Conservation (phyloP, 1,140 invertebrate species). For the Teleopsis dalmanni region DNA sequence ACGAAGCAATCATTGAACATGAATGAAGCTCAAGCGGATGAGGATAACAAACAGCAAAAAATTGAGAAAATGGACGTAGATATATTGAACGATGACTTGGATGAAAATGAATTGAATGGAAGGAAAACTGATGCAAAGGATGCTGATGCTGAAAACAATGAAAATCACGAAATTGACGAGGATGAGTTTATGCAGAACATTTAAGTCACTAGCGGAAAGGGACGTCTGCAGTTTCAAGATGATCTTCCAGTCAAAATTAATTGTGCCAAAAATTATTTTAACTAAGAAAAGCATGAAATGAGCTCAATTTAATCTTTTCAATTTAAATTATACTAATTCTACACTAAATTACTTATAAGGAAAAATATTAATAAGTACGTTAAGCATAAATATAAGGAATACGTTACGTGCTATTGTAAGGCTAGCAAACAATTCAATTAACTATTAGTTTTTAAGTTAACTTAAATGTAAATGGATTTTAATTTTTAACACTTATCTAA, state of each 20-base stretch:
- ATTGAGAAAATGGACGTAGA: not conserved
- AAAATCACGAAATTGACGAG: not conserved
- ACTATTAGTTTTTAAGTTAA: not conserved
- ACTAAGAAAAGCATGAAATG: not conserved
- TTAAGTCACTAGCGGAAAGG: conserved; percentile 6
- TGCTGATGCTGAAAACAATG: not conserved
- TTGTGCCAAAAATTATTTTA: conserved; percentile 10
- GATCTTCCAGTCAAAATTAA: conserved; percentile 15
- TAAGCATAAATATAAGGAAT: conserved; percentile 4
- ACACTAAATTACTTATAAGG: no score
- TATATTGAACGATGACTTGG: not conserved
- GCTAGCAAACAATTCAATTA: not conserved
- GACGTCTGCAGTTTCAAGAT: conserved; percentile 2
- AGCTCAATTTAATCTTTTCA: no score
- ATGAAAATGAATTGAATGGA: not conserved
- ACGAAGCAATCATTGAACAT: conserved; percentile 3
- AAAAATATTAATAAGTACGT: not conserved
- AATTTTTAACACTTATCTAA: no score
- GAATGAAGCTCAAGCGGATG: conserved; percentile 6
- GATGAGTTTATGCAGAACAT: conserved; percentile 8
- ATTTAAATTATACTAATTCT: no score
- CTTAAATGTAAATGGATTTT: not conserved
- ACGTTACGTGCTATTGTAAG: no score
- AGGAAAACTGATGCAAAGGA: conserved; percentile 3
- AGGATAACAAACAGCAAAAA: not conserved